Percentiles rank a stretch among this genome's conserved stretches.
Conservation (phyloP, 2,113 vertebrate species). For the Apteryx owenii region DNA sequence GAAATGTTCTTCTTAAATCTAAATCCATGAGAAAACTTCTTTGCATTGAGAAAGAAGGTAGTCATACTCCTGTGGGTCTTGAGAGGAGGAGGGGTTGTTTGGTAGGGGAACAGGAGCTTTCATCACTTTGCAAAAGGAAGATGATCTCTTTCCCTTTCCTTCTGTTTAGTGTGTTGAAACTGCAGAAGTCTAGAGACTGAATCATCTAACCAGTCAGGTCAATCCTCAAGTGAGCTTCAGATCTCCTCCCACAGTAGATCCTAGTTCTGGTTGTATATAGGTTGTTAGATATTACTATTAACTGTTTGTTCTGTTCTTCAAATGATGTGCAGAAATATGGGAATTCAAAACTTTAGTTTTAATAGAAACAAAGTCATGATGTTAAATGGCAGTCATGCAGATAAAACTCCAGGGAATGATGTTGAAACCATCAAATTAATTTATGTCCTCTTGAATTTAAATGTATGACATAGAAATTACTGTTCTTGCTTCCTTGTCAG, state of each 20-base stretch:
- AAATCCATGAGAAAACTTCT: fast-evolving
- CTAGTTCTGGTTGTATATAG: background rate
- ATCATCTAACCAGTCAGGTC: background rate
- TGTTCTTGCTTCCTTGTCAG: background rate
- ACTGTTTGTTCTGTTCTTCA: background rate
- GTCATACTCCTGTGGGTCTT: background rate
- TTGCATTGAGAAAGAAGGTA: background rate
- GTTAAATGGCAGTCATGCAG: background rate
- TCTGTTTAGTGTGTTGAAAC: background rate
- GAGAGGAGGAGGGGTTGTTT: too few relatives aligned
- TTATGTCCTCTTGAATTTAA: background rate
- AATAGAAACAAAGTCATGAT: background rate
- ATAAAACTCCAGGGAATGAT: background rate
- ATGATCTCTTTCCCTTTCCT: background rate
- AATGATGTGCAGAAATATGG: background rate
- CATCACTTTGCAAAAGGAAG: background rate
- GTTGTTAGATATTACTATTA: background rate
- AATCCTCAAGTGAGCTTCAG: background rate
- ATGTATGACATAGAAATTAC: background rate
- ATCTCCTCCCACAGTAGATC: background rate
- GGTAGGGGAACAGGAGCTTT: background rate
- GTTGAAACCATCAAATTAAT: background rate
- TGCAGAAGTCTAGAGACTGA: background rate
- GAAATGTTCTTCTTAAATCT: background rate
- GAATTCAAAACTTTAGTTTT: background rate